phyloP scores from a whole-genome alignment of 2,888 invertebrate genomes.

The Lucinisca nassula region DNA sequence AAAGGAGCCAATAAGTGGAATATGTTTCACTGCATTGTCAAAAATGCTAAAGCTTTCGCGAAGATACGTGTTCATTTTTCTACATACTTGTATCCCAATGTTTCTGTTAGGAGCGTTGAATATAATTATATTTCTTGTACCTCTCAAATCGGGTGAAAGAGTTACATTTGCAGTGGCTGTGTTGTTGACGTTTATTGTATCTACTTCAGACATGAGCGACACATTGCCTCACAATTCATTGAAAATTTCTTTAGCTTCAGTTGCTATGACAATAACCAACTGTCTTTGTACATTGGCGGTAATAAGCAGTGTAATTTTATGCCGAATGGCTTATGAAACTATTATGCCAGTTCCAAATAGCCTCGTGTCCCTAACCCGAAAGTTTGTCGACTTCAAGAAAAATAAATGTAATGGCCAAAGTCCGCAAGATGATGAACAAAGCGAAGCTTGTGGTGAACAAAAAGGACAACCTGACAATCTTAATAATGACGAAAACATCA shows the following conservation, averaged over 20 bases:
- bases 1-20: not conserved
- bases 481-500: not conserved
- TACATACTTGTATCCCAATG: not conserved
- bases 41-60: not conserved
- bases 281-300: not conserved
- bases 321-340: not conserved
- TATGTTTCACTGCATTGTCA: not conserved
- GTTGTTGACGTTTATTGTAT: not conserved
- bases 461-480: not conserved
- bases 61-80: not conserved
- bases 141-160: not conserved
- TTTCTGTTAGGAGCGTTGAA: not conserved
- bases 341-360: not conserved
- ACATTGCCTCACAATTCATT: not conserved
- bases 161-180: not conserved
- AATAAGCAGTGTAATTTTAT: not conserved
- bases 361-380: not conserved
- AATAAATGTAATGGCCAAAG: not conserved
- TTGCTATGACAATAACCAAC: not conserved
- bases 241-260: not conserved
- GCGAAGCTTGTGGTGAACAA: not conserved
- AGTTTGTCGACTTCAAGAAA: not conserved
- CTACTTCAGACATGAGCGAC: not conserved
- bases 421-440: no score
- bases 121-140: not conserved